Base-by-base conservation (phyloP, 2,888 invertebrate genomes). In the Ariolimax columbianus region DNA sequence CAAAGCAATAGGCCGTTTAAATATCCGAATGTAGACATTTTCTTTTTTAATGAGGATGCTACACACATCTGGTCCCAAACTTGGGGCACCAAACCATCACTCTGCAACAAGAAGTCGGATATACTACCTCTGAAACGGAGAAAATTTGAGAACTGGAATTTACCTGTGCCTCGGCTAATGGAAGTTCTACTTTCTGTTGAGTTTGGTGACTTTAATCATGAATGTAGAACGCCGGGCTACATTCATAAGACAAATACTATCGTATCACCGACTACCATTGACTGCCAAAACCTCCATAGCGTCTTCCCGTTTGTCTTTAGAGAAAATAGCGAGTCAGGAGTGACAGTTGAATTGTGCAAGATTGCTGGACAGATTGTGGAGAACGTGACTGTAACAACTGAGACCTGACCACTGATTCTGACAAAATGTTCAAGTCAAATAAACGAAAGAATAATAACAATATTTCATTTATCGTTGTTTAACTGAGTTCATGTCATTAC, bases 21-120 rank as follows among this genome's bases (percentile, higher is more conserved):
- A 72, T 91, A 89, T 90, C 91, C 91, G 33, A 90, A 89, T 83
- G 84, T 91, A 17, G 91, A 91, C 84, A 88, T 91, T 47, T 91
- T 90, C 86, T 91, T 91, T 85, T 91, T 89, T 83, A 85, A 72
- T 7, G 89, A 89, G 66, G 90, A 91, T 84, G 87, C 83, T 26
- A 90, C 89, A 26, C 89, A 90, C 78, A 70, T 91, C 6, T 89
- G 88, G 88, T 88, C 86, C 26, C 78, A 84, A 79, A 88, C 88
- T 3, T 83, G 84, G 83, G 88, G 86, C 2, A 63, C 82, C 9
- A 88, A 87, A 83, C 36, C 51, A 40, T 79, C 83, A 77, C 73
- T 88, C 23, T 47, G 82, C 7, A 75, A 78, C 36, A 73, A 82
- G 63, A 83, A 66, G 30, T 47, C 81, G 30, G 81, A 87, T 63